Evolutionary conservation across 2,113 vertebrate genomes (phyloP).

Genomic region (Istiophorus platypterus): DNA sequence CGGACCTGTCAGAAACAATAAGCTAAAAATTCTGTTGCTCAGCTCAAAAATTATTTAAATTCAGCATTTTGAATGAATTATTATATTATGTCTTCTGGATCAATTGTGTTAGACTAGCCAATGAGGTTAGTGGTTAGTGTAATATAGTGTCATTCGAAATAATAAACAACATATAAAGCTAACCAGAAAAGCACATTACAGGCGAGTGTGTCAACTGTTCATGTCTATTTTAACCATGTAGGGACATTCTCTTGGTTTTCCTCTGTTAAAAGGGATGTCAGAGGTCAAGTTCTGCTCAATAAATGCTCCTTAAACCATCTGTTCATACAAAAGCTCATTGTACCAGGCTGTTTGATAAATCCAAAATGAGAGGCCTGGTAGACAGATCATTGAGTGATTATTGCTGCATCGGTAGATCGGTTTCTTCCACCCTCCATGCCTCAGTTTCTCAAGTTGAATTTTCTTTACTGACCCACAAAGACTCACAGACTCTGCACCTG

Average conservation of each 20-base stretch:
- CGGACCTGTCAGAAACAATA: background rate
- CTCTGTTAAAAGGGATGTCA: background rate
- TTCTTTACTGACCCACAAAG: background rate
- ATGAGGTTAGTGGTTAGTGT: no score
- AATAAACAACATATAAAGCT: no score
- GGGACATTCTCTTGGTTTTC: background rate
- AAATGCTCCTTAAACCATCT: background rate
- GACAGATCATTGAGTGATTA: background rate
- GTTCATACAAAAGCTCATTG: no score
- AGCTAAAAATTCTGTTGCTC: no score
- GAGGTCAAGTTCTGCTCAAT: background rate
- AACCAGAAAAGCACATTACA: background rate
- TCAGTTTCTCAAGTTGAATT: constrained; percentile 11
- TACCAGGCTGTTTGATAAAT: background rate
- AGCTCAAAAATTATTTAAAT: background rate
- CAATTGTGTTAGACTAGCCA: no score
- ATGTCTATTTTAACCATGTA: background rate
- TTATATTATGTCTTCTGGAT: no score
- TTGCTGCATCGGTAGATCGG: background rate
- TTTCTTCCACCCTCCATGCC: background rate
- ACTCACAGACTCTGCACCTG: background rate
- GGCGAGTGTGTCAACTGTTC: background rate
- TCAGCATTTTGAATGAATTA: no score
- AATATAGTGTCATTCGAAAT: no score
- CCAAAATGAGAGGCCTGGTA: background rate